A percentile compares a stretch with the other conserved stretches of the same genome.
These are phyloP conservation scores for Phoenoteleia sp. DNA, from an alignment of 2,888 invertebrate species.

Conservation along the genomic window DNA sequence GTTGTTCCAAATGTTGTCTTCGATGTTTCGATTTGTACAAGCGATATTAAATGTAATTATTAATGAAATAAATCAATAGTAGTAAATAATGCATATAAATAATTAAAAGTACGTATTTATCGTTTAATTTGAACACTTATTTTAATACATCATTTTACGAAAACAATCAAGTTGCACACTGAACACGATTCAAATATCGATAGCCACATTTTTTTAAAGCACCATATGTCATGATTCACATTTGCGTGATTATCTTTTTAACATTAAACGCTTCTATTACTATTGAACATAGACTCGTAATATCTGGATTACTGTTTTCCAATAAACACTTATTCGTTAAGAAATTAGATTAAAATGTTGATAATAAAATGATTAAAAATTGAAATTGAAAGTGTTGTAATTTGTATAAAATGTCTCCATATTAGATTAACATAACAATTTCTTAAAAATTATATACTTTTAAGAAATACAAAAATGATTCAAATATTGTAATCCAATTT, in stretches of 20 bases:
- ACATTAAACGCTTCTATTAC: background rate
- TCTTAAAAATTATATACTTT: too few relatives aligned
- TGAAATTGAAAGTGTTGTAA: too few relatives aligned
- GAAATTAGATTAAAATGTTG: background rate
- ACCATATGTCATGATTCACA: background rate
- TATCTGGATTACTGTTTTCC: background rate
- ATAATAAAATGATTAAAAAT: background rate
- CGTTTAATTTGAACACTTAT: background rate
- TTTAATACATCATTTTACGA: background rate
- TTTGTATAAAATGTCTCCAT: too few relatives aligned
- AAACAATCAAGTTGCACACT: background rate
- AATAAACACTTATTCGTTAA: background rate
- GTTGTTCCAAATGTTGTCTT: background rate
- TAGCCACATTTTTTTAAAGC: background rate
- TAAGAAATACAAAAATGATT: background rate
- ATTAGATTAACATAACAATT: too few relatives aligned
- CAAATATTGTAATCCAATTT: background rate
- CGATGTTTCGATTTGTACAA: slow-evolving; percentile 11
- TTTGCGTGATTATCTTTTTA: background rate
- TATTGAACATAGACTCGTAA: background rate
- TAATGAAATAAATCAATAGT: background rate
- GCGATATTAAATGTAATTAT: background rate
- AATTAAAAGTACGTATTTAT: background rate
- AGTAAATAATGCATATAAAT: background rate
- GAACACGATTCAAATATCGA: background rate